A percentile compares a stretch with the other conserved stretches of the same genome.
Evolutionary conservation across 2,113 vertebrate species (phyloP).

Genomic region (Neogobius melanostomus): DNA sequence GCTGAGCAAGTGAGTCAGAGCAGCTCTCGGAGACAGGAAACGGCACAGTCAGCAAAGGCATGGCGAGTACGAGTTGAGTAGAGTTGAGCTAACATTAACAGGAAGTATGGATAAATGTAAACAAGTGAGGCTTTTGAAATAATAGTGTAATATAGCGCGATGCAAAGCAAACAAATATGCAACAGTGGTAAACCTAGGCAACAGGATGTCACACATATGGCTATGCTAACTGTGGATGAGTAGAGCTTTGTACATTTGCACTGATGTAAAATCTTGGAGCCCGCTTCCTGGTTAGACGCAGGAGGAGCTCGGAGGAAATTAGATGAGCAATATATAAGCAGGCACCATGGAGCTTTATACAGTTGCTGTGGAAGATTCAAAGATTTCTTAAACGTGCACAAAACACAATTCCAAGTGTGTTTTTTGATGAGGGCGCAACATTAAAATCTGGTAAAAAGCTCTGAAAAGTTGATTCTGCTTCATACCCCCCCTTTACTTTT

Average conservation of each 20-base stretch:
- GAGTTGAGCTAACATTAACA: slow-evolving; percentile 10
- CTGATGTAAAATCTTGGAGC: too few species aligned
- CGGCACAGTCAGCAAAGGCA: slow-evolving; percentile 23
- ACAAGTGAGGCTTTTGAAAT: background rate
- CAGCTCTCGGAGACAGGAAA: slow-evolving; percentile 51
- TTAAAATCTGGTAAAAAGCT: too few species aligned
- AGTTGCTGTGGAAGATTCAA: background rate
- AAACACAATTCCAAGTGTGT: too few species aligned
- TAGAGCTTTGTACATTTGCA: background rate
- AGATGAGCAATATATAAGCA: too few species aligned
- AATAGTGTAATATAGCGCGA: background rate
- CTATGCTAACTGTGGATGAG: background rate
- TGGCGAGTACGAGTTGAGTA: background rate
- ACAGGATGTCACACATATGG: background rate
- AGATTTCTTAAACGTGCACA: too few species aligned
- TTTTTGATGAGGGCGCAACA: too few species aligned
- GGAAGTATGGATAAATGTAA: slow-evolving; percentile 3
- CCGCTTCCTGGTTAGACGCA: too few species aligned
- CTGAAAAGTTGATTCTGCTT: too few species aligned
- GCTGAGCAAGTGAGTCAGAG: slow-evolving; percentile 45
- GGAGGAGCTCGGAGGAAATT: too few species aligned
- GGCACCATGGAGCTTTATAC: too few species aligned
- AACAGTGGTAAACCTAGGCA: background rate
- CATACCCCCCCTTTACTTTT: too few species aligned
- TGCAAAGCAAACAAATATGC: background rate